Evolutionary conservation across 2,797 vertebrate genomes (phyloP), one percentile per base, ranked within the genome.

Genomic region (Australoheros facetus): DNA sequence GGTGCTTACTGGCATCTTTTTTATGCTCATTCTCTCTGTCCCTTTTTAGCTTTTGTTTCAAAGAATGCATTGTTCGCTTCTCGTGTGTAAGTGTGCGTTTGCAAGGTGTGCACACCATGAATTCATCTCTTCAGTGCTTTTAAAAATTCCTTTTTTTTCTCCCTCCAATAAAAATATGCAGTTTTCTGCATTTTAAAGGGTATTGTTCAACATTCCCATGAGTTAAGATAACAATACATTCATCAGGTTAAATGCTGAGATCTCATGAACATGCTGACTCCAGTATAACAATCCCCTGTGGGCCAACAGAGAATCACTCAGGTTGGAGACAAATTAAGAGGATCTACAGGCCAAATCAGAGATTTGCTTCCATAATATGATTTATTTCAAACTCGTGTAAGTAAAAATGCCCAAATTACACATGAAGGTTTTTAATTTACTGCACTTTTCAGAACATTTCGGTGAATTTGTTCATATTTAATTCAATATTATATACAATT

Each of bases 31-130:
- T 77, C 71, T 81, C 56, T 81, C 69, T 12, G 19, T 80, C 56
- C 85, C 87, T 81, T 76, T 88, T 75, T 78, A 80, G 84, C 85
- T 86, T 69, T 54, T 58, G 42, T 89, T 85, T 91, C 87, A 90
- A 87, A 93, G 82, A 37, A 16, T 7, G 60, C 62, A 85, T 83
- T 91, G 90, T 91, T 91, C 73, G 74, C 10, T 37, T 60, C 70
- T 77, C 28, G n/a, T 59, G 75, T 72, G 9, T 4, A 26, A 78
- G 75, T 14, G 73, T 59, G 21, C n/a, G 12, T 79, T 78, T 71
- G 77, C 58, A 79, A 86, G 84, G 86, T 87, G 26, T 58, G 4
- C 16, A 21, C 5, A 30, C 77, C 7, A 26, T 32, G 77, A 39
- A 71, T n/a, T 71, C 56, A 39, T 51, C 48, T 54, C 30, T 7